These are phyloP conservation scores for Phalloptychus januarius DNA, from an alignment of 2,797 vertebrate genomes.

Conservation along the genomic window DNA sequence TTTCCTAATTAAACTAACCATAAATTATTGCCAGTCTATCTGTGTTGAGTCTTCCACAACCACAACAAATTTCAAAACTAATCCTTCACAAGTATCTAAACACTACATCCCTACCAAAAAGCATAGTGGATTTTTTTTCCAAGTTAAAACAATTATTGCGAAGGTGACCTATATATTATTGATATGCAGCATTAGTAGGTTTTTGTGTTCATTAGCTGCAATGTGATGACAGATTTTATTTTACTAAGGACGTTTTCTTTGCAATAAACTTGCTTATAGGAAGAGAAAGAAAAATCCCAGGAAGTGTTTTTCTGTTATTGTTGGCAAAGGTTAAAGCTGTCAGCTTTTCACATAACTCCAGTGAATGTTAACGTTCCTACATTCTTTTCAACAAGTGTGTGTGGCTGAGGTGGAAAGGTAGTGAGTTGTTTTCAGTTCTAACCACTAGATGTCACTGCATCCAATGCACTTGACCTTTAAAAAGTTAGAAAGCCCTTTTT, in stretches of 20 bases:
- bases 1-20: not conserved
- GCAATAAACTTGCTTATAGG: not conserved
- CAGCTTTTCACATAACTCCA: not conserved
- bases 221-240: not conserved
- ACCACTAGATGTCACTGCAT: slow-evolving; percentile 5
- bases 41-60: not conserved
- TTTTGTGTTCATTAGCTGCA: not conserved
- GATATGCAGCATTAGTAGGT: not conserved
- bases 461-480: not conserved
- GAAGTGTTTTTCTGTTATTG: not conserved
- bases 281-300: not conserved
- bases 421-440: not conserved
- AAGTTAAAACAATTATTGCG: not conserved
- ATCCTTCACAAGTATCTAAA: not conserved
- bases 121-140: not conserved
- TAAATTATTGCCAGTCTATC: not conserved
- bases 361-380: not conserved
- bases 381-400: not conserved
- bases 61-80: not conserved
- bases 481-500: not conserved
- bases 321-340: not conserved
- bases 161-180: not conserved
- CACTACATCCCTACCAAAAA: not conserved
- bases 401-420: not conserved
- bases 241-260: not conserved